phyloP scores from a whole-genome alignment of 2,888 invertebrate genomes.

The Sinopyrophorus schimmeli region DNA sequence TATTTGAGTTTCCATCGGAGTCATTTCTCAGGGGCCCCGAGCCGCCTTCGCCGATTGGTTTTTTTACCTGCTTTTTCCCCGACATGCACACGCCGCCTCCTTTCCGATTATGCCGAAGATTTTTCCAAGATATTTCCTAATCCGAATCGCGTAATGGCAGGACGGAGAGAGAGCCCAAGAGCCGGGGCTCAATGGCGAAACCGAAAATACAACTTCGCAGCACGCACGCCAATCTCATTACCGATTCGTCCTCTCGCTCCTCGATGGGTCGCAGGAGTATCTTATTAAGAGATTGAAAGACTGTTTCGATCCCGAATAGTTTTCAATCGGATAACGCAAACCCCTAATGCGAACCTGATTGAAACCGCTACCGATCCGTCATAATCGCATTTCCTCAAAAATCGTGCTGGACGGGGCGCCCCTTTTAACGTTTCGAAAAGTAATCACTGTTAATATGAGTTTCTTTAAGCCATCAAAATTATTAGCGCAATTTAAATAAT shows the following conservation, averaged over 20 bases:
- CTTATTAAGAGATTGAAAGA: conserved; percentile 24
- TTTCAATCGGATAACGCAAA: conserved; percentile 16
- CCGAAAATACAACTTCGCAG: conserved; percentile 19
- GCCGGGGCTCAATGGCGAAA: conserved; percentile 14
- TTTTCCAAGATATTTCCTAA: conserved; percentile 21
- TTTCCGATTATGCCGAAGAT: conserved; percentile 19
- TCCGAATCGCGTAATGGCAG: conserved; percentile 17
- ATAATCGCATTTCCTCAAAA: too few species aligned
- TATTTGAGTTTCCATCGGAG: conserved; percentile 31
- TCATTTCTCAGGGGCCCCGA: conserved; percentile 19
- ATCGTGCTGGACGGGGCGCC: too few species aligned
- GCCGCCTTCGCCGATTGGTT: conserved; percentile 20
- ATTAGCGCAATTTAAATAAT: too few species aligned
- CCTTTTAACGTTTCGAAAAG: too few species aligned
- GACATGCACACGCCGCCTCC: conserved; percentile 18
- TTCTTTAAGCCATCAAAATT: too few species aligned
- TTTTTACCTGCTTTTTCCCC: conserved; percentile 15
- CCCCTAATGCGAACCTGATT: conserved; percentile 15
- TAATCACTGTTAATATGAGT: too few species aligned
- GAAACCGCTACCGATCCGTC: too few species aligned
- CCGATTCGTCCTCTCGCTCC: too few species aligned
- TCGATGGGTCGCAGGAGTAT: conserved; percentile 38
- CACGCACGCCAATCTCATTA: conserved; percentile 41
- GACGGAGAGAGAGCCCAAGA: conserved; percentile 11
- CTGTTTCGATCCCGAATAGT: conserved; percentile 16